Conservation (phyloP, 2,797 vertebrate genomes). For the Sphaeramia orbicularis region DNA sequence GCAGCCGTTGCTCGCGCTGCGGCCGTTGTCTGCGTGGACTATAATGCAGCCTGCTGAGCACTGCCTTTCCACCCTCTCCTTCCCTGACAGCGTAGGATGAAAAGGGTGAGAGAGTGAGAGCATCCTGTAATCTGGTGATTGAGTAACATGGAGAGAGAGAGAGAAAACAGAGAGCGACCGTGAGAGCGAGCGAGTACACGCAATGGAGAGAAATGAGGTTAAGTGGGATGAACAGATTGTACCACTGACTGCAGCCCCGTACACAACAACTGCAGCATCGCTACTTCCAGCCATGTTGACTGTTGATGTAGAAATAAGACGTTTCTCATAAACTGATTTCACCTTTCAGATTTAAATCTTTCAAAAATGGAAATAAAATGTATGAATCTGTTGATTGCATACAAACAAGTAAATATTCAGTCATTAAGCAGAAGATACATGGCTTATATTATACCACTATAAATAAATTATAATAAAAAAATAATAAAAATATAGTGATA, state of each 20-base stretch:
- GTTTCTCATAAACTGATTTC: conserved; percentile 15
- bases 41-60: conserved; percentile 69
- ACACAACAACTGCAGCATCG: conserved; percentile 27
- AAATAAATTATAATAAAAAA: background rate
- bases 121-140: conserved; percentile 74
- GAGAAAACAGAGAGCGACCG: conserved; percentile 3
- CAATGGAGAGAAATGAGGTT: conserved; percentile 73
- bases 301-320: conserved; percentile 35
- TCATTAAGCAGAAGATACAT: background rate
- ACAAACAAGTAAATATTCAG: background rate
- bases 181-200: conserved; percentile 35
- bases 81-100: conserved; percentile 47
- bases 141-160: conserved; percentile 62
- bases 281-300: conserved; percentile 21
- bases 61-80: conserved; percentile 60
- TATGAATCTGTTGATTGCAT: background rate
- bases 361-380: background rate
- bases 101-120: conserved; percentile 71
- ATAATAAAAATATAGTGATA: too few relatives aligned
- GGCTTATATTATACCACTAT: background rate
- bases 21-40: conserved; percentile 35
- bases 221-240: conserved; percentile 78
- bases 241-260: conserved; percentile 59
- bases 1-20: conserved; percentile 36
- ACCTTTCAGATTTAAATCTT: background rate